Evolutionary conservation across 2,113 vertebrate genomes (phyloP), one percentile per base, ranked within the genome.

Genomic region (Holacanthus passer): DNA sequence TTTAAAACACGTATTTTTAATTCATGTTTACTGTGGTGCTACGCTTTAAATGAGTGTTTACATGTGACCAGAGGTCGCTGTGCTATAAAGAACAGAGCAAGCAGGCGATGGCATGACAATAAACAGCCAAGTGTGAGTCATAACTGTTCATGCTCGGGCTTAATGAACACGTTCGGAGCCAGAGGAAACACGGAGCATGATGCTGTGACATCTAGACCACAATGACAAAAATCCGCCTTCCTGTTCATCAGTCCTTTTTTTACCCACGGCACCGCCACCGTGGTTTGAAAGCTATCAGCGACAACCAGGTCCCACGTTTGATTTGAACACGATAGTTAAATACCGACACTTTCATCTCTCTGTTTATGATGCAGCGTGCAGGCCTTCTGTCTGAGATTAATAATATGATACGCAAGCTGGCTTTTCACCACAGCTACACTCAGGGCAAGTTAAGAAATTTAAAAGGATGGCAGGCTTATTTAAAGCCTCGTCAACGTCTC

Each of bases 91-190:
- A n/a, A 37, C 5, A 37, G 8, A 71, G 68, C 14, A 20, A 45
- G 41, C 16, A 16, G n/a, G 71, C 2, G 58, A 79, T 48, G 45
- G 64, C 45, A 58, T 58, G 67, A 43, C 55, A 70, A 47, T 68
- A 73, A 75, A 70, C 59, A 52, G 69, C 9, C 47, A 13, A 60
- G 81, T 29, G 20, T 81, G 86, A 91, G 63, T 91, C 89, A 90
- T 66, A 37, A 68, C 73, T 65, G 76, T 78, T 84, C 60, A 88
- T 68, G 66, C 69, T 77, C 24, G 24, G 39, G 67, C 66, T 53
- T 78, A 75, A 70, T 75, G 75, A 63, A 88, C 75, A 29, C 31
- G 39, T 77, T 70, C n/a, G 5, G 55, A 53, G 71, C 82, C 62
- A 22, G 37, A 47, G 55, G 86, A 48, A 77, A 62, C 20, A 12